Base-by-base conservation (phyloP, 2,113 vertebrate genomes). In the Zosterops hypoxanthus region DNA sequence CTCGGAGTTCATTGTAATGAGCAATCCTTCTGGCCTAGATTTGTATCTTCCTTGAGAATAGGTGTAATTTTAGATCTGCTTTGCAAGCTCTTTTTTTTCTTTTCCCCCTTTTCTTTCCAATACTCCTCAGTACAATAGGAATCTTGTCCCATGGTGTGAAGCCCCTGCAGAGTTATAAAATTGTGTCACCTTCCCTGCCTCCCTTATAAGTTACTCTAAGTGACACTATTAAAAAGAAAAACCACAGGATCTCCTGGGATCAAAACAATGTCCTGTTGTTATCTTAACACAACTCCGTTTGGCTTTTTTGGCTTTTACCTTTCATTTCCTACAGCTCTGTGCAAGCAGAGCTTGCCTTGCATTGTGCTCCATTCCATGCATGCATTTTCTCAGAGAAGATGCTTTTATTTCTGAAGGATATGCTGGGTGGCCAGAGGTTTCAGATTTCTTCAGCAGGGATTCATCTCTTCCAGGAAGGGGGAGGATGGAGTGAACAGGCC, bases 41-140 rank as follows among this genome's bases (percentile, higher is more conserved):
- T 97, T 97, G 96, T 96, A 94, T 97, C 97, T 98, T 98, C 95
- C 98, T 97, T 97, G 98, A 98, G 97, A 98, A 98, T 96, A 98
- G 95, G 88, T 96, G 95, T 97, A 97, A 98, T 98, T 98, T 98
- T 97, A 97, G 84, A 98, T 92, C 94, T 98, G 95, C 96, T 97
- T 97, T 96, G 95, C 96, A 95, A 95, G 95, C 87, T 87, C 80
- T 90, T 96, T 94, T 93, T 84, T 77, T 91, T 18, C 59, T 60
- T 82, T 91, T 2, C 81, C 86, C 93, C 84, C 76, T 91, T 87
- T 96, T 95, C 92, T 94, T 96, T 91, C 53, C 88, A 94, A 85
- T 87, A 86, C 73, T 91, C 92, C 80, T 95, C 57, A 42, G 68
- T 97, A 91, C 96, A 97, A 96, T 81, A 95, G 97, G 95, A 97